These are phyloP conservation scores for Podocnemis expansa DNA, from an alignment of 2,113 vertebrate species.

Conservation along the genomic window DNA sequence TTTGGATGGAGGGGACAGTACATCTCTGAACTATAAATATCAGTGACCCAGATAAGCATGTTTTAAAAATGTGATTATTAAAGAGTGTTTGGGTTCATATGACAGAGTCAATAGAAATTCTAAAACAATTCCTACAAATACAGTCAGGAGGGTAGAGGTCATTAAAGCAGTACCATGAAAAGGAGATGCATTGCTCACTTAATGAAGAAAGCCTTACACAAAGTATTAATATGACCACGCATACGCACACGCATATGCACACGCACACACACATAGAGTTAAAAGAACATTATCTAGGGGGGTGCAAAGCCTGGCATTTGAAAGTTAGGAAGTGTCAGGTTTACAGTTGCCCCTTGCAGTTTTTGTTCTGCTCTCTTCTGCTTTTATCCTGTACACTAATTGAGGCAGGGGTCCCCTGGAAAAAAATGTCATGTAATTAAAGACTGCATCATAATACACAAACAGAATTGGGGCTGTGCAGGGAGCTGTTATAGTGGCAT, in stretches of 20 bases:
- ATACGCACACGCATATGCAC: background rate
- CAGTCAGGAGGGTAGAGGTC: constrained; percentile 34
- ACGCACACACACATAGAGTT: background rate
- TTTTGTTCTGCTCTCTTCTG: background rate
- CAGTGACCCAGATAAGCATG: constrained; percentile 76
- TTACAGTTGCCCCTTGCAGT: background rate
- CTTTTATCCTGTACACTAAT: background rate
- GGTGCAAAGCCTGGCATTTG: background rate
- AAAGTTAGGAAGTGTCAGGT: background rate
- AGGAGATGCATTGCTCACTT: background rate
- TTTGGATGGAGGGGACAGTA: constrained; percentile 48
- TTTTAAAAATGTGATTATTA: constrained; percentile 71
- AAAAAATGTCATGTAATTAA: background rate
- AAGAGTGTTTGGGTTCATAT: constrained; percentile 56
- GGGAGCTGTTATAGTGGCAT: background rate
- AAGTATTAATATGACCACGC: background rate
- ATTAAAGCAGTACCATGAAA: constrained; percentile 14
- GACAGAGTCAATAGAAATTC: constrained; percentile 15
- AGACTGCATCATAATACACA: rapidly evolving
- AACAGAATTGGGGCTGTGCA: background rate
- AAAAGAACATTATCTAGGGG: background rate
- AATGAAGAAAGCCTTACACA: background rate
- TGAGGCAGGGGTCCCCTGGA: background rate
- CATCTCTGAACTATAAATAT: constrained; percentile 71
- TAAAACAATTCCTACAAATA: constrained; percentile 47